Evolutionary conservation across 2,888 invertebrate species (phyloP).

Genomic region (Allolobophora icterica): DNA sequence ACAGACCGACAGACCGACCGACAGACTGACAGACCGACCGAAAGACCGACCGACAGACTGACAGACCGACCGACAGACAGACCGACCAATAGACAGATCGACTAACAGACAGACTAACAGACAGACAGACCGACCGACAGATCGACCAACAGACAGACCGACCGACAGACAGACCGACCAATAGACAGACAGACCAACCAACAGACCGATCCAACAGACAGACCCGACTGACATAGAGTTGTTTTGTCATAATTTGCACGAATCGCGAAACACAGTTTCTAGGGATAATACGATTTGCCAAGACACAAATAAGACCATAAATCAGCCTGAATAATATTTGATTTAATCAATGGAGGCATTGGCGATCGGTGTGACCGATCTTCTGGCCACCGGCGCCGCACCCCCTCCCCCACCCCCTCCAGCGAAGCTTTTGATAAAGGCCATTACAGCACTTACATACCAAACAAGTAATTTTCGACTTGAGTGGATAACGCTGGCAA

Average conservation of each 20-base stretch:
- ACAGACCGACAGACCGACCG: too few species aligned
- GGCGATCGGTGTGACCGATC: background rate
- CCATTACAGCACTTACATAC: background rate
- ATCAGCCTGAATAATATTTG: slow-evolving; percentile 37
- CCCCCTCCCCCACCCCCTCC: background rate
- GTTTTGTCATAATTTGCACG: background rate
- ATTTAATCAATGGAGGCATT: slow-evolving; percentile 25
- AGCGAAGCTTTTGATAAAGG: slow-evolving; percentile 12
- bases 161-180: too few species aligned
- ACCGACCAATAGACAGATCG: too few species aligned
- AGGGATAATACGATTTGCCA: slow-evolving; percentile 21
- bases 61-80: too few species aligned
- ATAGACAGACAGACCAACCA: too few species aligned
- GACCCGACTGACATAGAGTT: background rate
- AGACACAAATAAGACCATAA: slow-evolving; percentile 35
- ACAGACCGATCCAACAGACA: too few species aligned
- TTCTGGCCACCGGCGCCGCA: background rate
- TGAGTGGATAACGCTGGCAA: slow-evolving; percentile 23
- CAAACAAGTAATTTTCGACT: slow-evolving; percentile 29
- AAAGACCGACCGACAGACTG: too few species aligned
- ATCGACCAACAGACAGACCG: too few species aligned
- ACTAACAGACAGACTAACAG: too few species aligned
- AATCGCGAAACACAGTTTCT: background rate
- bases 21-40: too few species aligned
- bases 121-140: too few species aligned